Percentiles rank a stretch among this genome's conserved stretches.
These are phyloP conservation scores for Trichogramma pretiosum DNA, from an alignment of 1,140 invertebrate genomes.

Conservation along the genomic window DNA sequence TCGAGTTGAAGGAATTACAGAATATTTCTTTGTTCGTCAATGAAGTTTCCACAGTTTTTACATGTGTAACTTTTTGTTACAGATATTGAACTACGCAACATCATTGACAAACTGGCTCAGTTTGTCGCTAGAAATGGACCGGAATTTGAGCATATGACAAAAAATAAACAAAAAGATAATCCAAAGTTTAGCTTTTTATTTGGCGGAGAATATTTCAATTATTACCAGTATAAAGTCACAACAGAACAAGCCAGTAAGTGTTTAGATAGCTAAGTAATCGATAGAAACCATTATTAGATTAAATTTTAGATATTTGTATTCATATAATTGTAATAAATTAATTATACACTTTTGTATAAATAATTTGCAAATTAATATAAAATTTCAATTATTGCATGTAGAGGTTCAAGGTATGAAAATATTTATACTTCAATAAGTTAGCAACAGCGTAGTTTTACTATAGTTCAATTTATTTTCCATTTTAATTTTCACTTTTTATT, in stretches of 20 bases:
- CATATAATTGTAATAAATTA: too few species aligned
- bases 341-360: too few species aligned
- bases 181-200: constrained; percentile 95
- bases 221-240: constrained; percentile 93
- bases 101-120: constrained; percentile 96
- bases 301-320: too few species aligned
- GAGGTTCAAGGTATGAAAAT: too few species aligned
- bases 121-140: constrained; percentile 98
- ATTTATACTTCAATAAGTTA: too few species aligned
- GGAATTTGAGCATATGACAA: constrained; percentile 96
- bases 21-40: neutral
- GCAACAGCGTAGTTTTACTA: constrained; percentile 28
- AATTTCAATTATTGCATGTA: too few species aligned
- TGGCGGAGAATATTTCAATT: constrained; percentile 89
- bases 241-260: constrained; percentile 81
- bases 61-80: neutral
- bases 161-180: constrained; percentile 95
- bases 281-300: too few species aligned
- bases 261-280: too few species aligned
- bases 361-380: too few species aligned
- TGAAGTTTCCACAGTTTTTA: neutral
- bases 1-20: too few species aligned
- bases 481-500: constrained; percentile 43
- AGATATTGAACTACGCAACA: constrained; percentile 90
- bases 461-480: too few species aligned